phyloP scores from a whole-genome alignment of 1,140 invertebrate species.

The Hycleus cichorii region DNA sequence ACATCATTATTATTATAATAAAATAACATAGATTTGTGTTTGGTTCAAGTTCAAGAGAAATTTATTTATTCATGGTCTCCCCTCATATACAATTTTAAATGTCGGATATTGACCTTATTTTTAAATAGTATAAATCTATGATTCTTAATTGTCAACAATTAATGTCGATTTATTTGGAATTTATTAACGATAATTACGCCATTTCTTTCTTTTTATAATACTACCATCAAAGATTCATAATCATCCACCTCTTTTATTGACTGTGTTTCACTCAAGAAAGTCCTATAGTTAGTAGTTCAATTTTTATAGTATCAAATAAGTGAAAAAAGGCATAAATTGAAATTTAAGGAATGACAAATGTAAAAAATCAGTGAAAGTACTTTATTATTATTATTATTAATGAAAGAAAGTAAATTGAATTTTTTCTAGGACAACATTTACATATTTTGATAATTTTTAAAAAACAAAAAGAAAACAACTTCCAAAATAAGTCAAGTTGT shows the following conservation, averaged over 20 bases:
- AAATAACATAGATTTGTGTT: not conserved
- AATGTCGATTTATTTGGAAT: no score
- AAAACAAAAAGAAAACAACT: not conserved
- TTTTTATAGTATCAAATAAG: no score
- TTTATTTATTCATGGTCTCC: not conserved
- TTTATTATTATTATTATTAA: not conserved
- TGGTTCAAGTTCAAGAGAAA: conserved; percentile 1
- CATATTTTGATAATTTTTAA: conserved; percentile 5
- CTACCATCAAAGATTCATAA: no score
- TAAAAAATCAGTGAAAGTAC: conserved; percentile 6
- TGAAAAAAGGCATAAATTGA: not conserved
- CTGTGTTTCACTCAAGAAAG: no score
- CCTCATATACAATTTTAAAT: no score
- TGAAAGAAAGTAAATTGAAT: conserved; percentile 7
- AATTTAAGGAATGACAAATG: conserved; percentile 1
- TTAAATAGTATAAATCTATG: no score
- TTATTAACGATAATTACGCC: no score
- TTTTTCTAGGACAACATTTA: conserved; percentile 12
- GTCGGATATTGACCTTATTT: no score
- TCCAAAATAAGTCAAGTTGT: conserved; percentile 2
- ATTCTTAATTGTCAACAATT: no score
- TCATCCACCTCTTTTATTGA: no score
- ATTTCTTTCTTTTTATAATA: no score
- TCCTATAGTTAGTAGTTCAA: no score
- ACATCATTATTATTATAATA: not conserved